Evolutionary conservation across 2,113 vertebrate species (phyloP), one percentile per base, ranked within the genome.

Genomic region (Astur gentilis): DNA sequence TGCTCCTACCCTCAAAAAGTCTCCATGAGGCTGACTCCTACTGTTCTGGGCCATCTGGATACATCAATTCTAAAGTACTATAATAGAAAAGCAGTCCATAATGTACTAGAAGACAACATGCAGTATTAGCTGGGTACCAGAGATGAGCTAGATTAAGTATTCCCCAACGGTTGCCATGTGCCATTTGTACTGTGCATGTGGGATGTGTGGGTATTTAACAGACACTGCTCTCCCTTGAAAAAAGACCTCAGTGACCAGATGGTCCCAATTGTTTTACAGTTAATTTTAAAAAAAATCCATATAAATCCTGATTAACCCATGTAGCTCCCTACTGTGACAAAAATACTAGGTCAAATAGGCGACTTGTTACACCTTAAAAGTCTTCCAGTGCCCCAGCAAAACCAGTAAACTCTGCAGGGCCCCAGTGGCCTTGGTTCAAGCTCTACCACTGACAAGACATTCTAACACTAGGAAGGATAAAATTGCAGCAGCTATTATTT

Each of bases 11-110:
- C 62, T 95, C 57, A 65, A 34, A 90, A 79, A 72, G 25, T 36
- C 65, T 79, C 83, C 72, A 61, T 8, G 14, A 89, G 73, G 91
- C 54, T 85, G 77, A 67, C 54, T 85, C 94, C 89, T 91, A 89
- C 92, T 96, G 95, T 92, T 96, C 54, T 76, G 49, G 45, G 87
- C 94, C 95, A 97, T 95, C 95, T 96, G 95, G 92, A 92, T 82
- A 71, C 23, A 78, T 64, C 66, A 87, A 1, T 70, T 92, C 77
- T 60, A 8, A 92, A 89, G 57, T 9, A 65, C 65, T 72, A 36
- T 32, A 55, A 82, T 6, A 90, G 69, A 89, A 86, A 89, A 81
- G 32, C 69, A 87, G 47, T 26, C 83, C 64, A 44, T 61, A 75
- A 75, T 16, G 61, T 90, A 38, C 81, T 61, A 29, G 73, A 85